These are phyloP conservation scores for Patella caerulea DNA, from an alignment of 2,888 invertebrate species.

Conservation along the genomic window DNA sequence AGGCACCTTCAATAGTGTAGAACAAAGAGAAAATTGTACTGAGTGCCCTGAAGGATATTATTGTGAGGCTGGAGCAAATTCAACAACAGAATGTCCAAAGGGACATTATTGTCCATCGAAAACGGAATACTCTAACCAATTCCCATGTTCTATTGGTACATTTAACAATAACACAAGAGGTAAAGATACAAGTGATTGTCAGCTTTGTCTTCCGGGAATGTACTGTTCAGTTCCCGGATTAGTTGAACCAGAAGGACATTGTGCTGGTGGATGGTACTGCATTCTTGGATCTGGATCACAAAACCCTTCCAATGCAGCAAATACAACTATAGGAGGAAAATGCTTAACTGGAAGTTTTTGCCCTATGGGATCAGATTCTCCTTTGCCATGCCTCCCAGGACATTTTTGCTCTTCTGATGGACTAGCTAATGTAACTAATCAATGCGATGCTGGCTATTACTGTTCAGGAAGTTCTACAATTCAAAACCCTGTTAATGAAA, in stretches of 20 bases:
- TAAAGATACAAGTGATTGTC: constrained; percentile 50
- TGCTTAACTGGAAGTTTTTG: constrained; percentile 67
- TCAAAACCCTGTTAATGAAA: constrained; percentile 64
- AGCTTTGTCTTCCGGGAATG: constrained; percentile 61
- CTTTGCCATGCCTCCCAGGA: constrained; percentile 60
- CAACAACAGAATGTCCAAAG: constrained; percentile 56
- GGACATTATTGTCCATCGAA: constrained; percentile 60
- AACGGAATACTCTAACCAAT: constrained; percentile 60
- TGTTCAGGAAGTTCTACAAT: constrained; percentile 62
- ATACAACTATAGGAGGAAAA: constrained; percentile 45
- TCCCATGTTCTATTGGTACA: constrained; percentile 63
- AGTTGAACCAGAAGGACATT: constrained; percentile 55
- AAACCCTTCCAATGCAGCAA: constrained; percentile 56
- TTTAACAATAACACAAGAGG: constrained; percentile 60
- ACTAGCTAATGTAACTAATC: constrained; percentile 53
- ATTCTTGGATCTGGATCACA: constrained; percentile 60
- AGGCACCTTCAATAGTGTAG: constrained; percentile 59
- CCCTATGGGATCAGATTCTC: constrained; percentile 58
- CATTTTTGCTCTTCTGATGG: constrained; percentile 61
- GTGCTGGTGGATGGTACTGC: constrained; percentile 68
- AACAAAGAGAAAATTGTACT: constrained; percentile 56
- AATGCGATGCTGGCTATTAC: constrained; percentile 65
- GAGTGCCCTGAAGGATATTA: constrained; percentile 65
- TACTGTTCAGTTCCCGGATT: constrained; percentile 63
- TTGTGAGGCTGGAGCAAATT: constrained; percentile 58